Base-by-base conservation (phyloP, 2,888 invertebrate species). In the Sesamia inferens region DNA sequence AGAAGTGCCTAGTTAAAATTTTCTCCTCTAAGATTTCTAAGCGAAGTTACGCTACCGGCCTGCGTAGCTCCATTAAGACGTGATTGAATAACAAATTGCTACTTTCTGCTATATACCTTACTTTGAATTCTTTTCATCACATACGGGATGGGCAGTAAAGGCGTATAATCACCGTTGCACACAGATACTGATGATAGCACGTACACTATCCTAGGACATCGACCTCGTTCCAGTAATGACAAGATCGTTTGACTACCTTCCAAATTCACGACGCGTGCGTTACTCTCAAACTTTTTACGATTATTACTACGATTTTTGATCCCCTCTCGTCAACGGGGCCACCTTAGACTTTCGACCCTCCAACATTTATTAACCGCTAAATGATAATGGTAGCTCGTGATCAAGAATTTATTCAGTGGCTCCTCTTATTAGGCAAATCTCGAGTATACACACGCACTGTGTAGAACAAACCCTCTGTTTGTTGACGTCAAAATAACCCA, bases 301-400 rank as follows among this genome's bases (percentile, higher is more conserved):
- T 94, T 94, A 95, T 94, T 93, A 90, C 93, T 90, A 92, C 92
- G 93, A 93, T 93, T 94, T 94, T 93, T 94, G 94, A 93, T 93
- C 93, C 94, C 90, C 90, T 90, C 90, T 88, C 90, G 90, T 88
- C 88, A 88, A 84, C 87, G 88, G 89, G 44, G 90, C 90, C 91
- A 92, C 93, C 93, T 93, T 92, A 89, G 91, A 90, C 90, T 91
- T 91, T 91, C 87, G 87, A 84, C 85, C 85, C 91, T 92, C 91
- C 89, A 89, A 89, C 93, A 91, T 93, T 94, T 94, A 94, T 94
- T 93, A 94, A 93, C 94, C 93, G 92, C 93, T 93, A 93, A 94
- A 94, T 93, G 94, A 92, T 94, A 93, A 93, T 93, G 92, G 92
- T 83, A 74, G 88, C 88, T 90, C 92, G 91, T 92, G 91, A 91